Conservation (phyloP, 2,113 vertebrate species). For the Mormyrus iriodes region DNA sequence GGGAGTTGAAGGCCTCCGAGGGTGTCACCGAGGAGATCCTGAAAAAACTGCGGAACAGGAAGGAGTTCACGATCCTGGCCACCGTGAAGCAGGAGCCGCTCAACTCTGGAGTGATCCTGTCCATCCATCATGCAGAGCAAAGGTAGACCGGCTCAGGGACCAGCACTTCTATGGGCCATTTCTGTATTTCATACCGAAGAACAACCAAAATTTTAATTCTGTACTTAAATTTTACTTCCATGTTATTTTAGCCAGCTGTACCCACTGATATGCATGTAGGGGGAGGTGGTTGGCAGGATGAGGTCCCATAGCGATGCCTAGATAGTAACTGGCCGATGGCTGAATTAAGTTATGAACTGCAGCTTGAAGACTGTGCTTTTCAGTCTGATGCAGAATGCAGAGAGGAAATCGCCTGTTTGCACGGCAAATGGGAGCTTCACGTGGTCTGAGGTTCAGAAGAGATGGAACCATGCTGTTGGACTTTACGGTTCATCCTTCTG, state of each 20-base stretch:
- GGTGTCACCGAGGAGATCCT: constrained; percentile 74
- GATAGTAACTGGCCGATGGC: background rate
- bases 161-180: too few relatives aligned
- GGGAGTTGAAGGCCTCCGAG: constrained; percentile 78
- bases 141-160: constrained; percentile 62
- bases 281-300: background rate
- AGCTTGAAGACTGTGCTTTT: background rate
- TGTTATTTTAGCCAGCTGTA: background rate
- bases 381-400: background rate
- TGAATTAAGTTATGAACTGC: background rate
- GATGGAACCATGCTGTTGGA: background rate
- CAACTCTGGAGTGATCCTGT: constrained; percentile 93
- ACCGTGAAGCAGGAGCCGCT: constrained; percentile 84
- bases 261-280: background rate
- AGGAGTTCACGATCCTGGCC: constrained; percentile 84
- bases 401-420: background rate
- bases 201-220: background rate
- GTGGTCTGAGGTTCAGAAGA: background rate
- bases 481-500: background rate
- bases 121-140: constrained; percentile 85
- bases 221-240: background rate
- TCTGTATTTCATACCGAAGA: background rate
- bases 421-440: background rate
- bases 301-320: background rate
- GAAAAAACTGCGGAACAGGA: constrained; percentile 87